These are phyloP conservation scores for Meteorus sp. DNA, from an alignment of 1,140 invertebrate species.

Conservation along the genomic window DNA sequence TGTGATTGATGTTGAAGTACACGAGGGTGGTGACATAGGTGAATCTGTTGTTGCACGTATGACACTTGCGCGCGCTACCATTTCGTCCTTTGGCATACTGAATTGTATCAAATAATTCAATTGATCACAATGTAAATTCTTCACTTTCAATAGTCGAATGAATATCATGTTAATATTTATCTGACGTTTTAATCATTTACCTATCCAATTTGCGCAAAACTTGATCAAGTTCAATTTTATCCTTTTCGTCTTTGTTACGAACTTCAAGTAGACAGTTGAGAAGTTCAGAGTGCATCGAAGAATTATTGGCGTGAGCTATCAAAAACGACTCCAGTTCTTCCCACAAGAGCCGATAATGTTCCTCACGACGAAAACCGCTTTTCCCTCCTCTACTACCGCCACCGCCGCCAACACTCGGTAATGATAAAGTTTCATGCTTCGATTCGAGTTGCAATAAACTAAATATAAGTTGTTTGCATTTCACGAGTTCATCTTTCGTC, in stretches of 20 bases:
- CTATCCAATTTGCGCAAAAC: conserved; percentile 64
- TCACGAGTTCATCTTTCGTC: conserved; percentile 80
- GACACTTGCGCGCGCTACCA: conserved; percentile 65
- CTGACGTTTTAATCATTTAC: conserved; percentile 52
- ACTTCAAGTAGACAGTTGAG: conserved; percentile 84
- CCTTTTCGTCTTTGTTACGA: conserved; percentile 65
- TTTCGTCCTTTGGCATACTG: conserved; percentile 54
- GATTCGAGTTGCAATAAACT: conserved; percentile 80
- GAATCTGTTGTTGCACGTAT: conserved; percentile 81
- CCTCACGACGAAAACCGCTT: conserved; percentile 70
- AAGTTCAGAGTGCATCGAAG: conserved; percentile 73
- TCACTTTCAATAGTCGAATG: neutral
- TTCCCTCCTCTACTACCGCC: conserved; percentile 65
- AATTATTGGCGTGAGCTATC: conserved; percentile 68
- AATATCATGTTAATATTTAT: neutral
- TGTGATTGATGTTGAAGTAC: conserved; percentile 46
- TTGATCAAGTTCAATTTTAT: conserved; percentile 69
- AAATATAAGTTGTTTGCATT: conserved; percentile 87
- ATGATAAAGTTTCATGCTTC: conserved; percentile 78
- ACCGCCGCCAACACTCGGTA: conserved; percentile 63
- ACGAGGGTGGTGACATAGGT: conserved; percentile 74
- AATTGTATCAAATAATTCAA: no score
- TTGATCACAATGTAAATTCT: no score
- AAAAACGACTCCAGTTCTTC: conserved; percentile 85
- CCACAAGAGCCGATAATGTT: conserved; percentile 90